phyloP scores from a whole-genome alignment of 2,113 vertebrate genomes.

The Crotalus helleri region DNA sequence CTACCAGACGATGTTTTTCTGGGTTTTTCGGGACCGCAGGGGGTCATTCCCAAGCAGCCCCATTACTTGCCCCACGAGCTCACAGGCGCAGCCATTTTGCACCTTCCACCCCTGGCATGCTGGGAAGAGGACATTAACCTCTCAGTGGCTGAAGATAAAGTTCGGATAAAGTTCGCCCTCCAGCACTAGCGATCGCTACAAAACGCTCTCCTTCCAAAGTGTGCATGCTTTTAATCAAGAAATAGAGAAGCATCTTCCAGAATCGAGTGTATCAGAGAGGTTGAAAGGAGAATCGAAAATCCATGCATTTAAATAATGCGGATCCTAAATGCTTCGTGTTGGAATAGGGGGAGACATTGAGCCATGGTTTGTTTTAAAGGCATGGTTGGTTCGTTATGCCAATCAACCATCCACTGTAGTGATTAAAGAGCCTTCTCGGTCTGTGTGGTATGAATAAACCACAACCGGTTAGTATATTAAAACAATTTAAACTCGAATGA shows the following conservation, averaged over 20 bases:
- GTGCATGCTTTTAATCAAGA: background rate
- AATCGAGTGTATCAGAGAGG: background rate
- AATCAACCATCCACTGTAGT: background rate
- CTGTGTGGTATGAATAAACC: background rate
- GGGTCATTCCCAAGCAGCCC: background rate
- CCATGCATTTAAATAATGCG: background rate
- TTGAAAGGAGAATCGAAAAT: background rate
- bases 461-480: background rate
- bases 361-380: background rate
- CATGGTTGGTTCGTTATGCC: background rate
- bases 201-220: background rate
- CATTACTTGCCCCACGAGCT: background rate
- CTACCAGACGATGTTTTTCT: background rate
- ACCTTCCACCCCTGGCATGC: background rate
- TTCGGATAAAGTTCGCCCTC: background rate
- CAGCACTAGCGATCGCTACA: background rate
- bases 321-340: background rate
- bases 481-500: background rate
- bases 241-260: background rate
- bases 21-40: background rate
- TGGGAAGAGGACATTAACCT: background rate
- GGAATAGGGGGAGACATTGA: background rate
- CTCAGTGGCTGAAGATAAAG: background rate
- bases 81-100: constrained; percentile 9
- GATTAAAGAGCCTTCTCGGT: background rate